These are phyloP conservation scores for Montipora capricornis DNA, from an alignment of 64 coral and sea anemone genomes.

Conservation along the genomic window DNA sequence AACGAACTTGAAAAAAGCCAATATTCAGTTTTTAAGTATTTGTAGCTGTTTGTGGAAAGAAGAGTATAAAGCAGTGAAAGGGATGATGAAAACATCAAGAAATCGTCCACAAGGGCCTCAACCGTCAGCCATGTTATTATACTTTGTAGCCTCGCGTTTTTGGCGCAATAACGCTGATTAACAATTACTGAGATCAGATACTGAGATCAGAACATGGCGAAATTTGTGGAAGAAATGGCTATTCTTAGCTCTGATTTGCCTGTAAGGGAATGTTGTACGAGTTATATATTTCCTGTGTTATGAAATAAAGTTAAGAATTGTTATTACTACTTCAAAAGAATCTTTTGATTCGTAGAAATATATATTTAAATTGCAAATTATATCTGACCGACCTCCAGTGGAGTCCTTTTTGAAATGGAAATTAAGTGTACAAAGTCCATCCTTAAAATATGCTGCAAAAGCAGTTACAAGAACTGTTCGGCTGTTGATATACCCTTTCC, in stretches of 20 bases:
- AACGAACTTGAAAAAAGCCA: background rate
- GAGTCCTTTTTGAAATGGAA: constrained; percentile 7
- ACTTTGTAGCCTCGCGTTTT: background rate
- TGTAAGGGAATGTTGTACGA: background rate
- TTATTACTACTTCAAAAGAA: background rate
- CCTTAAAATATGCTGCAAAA: constrained; percentile 35
- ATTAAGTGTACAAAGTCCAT: constrained; percentile 24
- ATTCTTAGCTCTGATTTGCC: background rate
- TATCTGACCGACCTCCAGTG: constrained; percentile 22
- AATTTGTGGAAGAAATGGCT: background rate
- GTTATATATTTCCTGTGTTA: background rate
- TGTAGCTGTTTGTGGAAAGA: background rate
- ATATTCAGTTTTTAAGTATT: background rate
- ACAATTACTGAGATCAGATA: background rate
- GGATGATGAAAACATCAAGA: background rate
- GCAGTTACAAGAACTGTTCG: constrained; percentile 29
- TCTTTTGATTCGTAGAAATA: background rate
- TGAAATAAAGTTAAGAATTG: background rate
- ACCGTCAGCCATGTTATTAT: background rate
- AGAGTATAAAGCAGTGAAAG: background rate
- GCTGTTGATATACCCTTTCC: constrained; percentile 20
- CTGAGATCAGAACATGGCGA: background rate
- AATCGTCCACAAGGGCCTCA: background rate
- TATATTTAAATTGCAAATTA: constrained; percentile 3
- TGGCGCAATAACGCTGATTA: background rate